These are phyloP conservation scores for Centropristis striata DNA, from an alignment of 2,113 vertebrate species.

Conservation along the genomic window DNA sequence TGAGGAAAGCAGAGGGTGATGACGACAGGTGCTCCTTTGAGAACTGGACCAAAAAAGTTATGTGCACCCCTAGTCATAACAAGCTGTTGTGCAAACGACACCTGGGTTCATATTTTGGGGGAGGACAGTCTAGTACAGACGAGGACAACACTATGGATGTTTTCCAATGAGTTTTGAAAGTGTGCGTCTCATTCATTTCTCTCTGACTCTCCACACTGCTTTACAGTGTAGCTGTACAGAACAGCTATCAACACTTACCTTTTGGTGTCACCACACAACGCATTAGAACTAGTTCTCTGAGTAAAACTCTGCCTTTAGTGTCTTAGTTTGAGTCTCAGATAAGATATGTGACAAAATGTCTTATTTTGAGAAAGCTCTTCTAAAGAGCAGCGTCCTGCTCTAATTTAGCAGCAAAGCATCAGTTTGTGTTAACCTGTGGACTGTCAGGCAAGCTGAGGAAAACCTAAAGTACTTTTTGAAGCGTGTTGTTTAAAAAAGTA, in stretches of 20 bases:
- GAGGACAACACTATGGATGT: too few species aligned
- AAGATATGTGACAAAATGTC: background rate
- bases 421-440: background rate
- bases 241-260: background rate
- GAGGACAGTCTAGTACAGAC: too few species aligned
- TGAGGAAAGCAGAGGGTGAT: too few species aligned
- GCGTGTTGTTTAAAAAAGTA: background rate
- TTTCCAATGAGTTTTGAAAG: background rate
- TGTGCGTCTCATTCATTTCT: background rate
- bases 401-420: background rate
- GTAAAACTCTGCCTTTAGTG: background rate
- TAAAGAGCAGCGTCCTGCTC: slow-evolving; percentile 2
- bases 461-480: background rate
- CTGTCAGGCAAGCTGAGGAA: background rate
- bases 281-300: background rate
- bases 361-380: background rate
- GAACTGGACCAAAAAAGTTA: too few species aligned
- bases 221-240: background rate
- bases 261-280: background rate
- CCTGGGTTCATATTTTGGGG: too few species aligned
- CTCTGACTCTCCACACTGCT: background rate
- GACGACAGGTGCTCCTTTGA: too few species aligned
- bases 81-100: too few species aligned
- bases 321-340: background rate
- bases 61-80: too few species aligned